Base-by-base conservation (phyloP, 2,797 vertebrate genomes). In the Malurus leucopterus region DNA sequence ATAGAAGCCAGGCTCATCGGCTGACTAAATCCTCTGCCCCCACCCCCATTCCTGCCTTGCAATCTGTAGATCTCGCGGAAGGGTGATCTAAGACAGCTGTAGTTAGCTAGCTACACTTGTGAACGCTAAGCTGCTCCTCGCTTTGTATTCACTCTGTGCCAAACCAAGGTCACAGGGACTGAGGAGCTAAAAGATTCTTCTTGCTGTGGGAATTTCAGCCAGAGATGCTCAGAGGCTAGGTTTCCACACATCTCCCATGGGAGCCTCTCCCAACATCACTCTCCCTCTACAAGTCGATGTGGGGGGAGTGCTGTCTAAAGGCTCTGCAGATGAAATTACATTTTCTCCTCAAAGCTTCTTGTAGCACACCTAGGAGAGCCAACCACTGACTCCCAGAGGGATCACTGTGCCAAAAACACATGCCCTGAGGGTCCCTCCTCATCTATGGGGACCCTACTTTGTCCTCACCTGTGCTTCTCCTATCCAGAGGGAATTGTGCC, bases 1-100 rank as follows among this genome's bases (percentile, higher is more conserved):
- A 73, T 75, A 88, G 91, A 89, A 95, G 71, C 77, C 87, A 86
- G 92, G 91, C 92, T 94, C 74, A 84, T 93, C 61, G 41, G 68
- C 92, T 95, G 92, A 92, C 90, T 95, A 92, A 95, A 89, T 93
- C 87, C 90, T 93, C 61, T 92, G 40, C 75, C 83, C 80, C 80
- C 85, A 86, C 86, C 63, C 89, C 87, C 90, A 68, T 81, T 90
- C 46, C 76, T 91, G 90, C 82, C 57, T 89, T 38, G 74, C 85
- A 93, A 95, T 94, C 94, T 94, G 87, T 89, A 91, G 79, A 95
- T 95, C 93, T 94, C 38, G 4, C 44, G 74, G 79, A 92, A 91
- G 63, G 79, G 71, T 19, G 41, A 90, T 89, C 88, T 74, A 88
- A 88, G 86, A 87, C 51, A 68, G 76, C 57, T 68, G 57, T 89